Evolutionary conservation across 23 tunicate species (phyloP).

Genomic region (Pegea sp.): DNA sequence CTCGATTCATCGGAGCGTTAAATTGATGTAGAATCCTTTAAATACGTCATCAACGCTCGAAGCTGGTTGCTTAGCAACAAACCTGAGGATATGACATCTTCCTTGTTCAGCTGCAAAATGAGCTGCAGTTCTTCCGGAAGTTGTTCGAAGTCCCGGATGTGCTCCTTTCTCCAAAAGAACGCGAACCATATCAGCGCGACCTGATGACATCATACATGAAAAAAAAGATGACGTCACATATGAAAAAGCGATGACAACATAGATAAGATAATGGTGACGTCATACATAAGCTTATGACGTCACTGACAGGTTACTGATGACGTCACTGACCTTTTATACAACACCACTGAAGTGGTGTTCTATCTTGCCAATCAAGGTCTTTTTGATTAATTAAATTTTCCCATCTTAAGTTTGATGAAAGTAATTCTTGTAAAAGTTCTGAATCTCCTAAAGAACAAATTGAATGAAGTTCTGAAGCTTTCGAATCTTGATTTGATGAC

Average conservation of each 20-base stretch:
- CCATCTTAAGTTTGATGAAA: slow-evolving; percentile 16
- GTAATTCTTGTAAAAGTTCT: slow-evolving; percentile 51
- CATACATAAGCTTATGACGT: too few species aligned
- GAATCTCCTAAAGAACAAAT: slow-evolving; percentile 59
- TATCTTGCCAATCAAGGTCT: slow-evolving; percentile 77
- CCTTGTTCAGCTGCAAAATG: slow-evolving; percentile 91
- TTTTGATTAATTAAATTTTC: slow-evolving; percentile 38
- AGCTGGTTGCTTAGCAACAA: too few species aligned
- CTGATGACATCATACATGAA: too few species aligned
- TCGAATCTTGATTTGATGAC: slow-evolving; percentile 9
- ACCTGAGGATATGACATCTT: slow-evolving; percentile 60
- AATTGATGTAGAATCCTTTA: slow-evolving; percentile 40
- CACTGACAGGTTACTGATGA: too few species aligned
- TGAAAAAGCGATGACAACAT: not conserved
- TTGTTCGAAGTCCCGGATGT: slow-evolving; percentile 63
- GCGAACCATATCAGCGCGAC: slow-evolving; percentile 55
- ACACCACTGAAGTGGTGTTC: slow-evolving; percentile 88
- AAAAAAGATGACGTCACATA: too few species aligned
- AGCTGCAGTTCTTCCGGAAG: slow-evolving; percentile 83
- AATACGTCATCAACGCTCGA: too few species aligned
- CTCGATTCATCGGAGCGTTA: slow-evolving; percentile 84
- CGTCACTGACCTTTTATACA: slow-evolving; percentile 33
- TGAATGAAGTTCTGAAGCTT: slow-evolving; percentile 47
- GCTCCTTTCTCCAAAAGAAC: slow-evolving; percentile 68
- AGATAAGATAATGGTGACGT: slow-evolving; percentile 1